A percentile compares a stretch with the other conserved stretches of the same genome.
Conservation (phyloP, 2,113 vertebrate genomes). For the Apeltes quadracus region DNA sequence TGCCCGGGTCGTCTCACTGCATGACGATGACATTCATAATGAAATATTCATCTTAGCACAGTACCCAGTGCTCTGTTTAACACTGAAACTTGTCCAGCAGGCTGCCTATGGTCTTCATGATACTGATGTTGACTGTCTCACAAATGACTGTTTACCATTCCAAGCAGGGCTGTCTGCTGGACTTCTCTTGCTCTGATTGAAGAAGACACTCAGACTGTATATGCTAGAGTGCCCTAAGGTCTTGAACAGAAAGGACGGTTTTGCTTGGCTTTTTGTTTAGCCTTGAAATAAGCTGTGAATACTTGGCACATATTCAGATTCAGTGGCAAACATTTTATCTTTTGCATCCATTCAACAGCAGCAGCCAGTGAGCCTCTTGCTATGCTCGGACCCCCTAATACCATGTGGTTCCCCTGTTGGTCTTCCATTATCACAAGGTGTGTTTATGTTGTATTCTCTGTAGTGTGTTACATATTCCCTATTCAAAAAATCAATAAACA, state of each 20-base stretch:
- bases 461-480: neutral
- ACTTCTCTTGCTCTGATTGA: constrained; percentile 38
- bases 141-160: constrained; percentile 63
- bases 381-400: neutral
- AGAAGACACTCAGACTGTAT: constrained; percentile 8
- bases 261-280: constrained; percentile 7
- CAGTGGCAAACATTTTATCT: neutral
- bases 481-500: neutral
- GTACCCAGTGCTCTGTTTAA: constrained; percentile 61
- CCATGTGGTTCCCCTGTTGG: neutral
- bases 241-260: neutral
- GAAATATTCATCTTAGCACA: constrained; percentile 68
- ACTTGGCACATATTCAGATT: neutral
- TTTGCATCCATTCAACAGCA: neutral
- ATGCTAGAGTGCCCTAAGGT: neutral
- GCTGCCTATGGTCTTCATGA: constrained; percentile 50
- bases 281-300: constrained; percentile 1
- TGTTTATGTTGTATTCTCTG: neutral
- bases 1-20: constrained; percentile 57
- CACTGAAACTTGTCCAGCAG: constrained; percentile 66
- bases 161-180: constrained; percentile 51
- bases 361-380: neutral
- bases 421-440: neutral
- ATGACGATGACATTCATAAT: constrained; percentile 63
- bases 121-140: constrained; percentile 47